Percentiles rank a stretch among this genome's conserved stretches.
Evolutionary conservation across 1,140 invertebrate species (phyloP).

Genomic region (Bombus pyrosoma): DNA sequence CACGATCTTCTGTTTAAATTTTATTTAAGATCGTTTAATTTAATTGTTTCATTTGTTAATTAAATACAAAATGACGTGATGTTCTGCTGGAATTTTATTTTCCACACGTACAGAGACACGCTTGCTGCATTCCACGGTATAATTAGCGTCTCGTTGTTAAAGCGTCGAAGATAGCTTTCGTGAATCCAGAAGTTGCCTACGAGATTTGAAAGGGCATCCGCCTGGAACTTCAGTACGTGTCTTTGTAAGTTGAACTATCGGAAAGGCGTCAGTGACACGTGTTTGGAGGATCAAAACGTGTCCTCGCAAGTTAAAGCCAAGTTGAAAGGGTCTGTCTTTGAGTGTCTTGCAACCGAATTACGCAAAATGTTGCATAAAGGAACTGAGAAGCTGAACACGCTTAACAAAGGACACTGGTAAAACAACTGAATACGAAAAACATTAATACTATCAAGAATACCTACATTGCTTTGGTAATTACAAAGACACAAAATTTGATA

Average conservation of each 20-base stretch:
- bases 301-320: conserved; percentile 9
- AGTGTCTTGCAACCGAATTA: not conserved
- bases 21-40: no score
- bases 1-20: no score
- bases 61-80: no score
- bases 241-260: not conserved
- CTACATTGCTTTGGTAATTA: no score
- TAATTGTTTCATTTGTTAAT: no score
- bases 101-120: not conserved
- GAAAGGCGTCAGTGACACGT: not conserved
- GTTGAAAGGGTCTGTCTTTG: not conserved
- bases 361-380: not conserved
- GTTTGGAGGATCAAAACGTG: conserved; percentile 19
- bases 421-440: not conserved
- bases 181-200: not conserved
- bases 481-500: no score
- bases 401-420: not conserved
- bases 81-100: not conserved
- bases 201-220: not conserved
- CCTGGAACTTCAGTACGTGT: conserved; percentile 1
- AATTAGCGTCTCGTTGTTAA: not conserved
- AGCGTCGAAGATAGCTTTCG: not conserved
- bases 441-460: no score
- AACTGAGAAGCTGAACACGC: no score
- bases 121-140: not conserved